Evolutionary conservation across 2,113 vertebrate genomes (phyloP), one percentile per base, ranked within the genome.

Genomic region (Ceuthmochares aereus): DNA sequence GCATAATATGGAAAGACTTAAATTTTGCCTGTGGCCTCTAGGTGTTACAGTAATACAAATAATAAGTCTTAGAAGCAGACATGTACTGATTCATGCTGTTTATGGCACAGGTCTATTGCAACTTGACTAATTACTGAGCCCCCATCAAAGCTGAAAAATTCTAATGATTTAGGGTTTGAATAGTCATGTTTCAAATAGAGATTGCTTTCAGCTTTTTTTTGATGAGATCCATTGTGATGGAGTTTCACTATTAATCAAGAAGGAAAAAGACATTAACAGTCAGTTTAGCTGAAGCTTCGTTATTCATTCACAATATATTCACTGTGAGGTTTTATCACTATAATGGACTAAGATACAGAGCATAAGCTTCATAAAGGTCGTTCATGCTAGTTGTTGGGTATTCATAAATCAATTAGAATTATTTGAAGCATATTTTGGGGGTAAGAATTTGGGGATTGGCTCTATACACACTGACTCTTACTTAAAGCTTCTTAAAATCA

Each of bases 191-290:
- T 95, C 85, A 90, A 82, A 77, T 5, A 60, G 30, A 90, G 84
- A 92, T 96, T 96, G 62, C 64, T 90, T 96, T 80, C 81, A 94
- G 43, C 43, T 56, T 80, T 95, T 94, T 58, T 96, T 96, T 92
- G 36, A 45, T 88, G 84, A 96, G 89, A 90, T 80, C 89, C 91
- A 68, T 96, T 97, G 97, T 96, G 76, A 77, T 75, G 63, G 68
- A 94, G 66, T 76, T 74, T 62, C 68, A 77, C 89, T 94, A 84
- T 85, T 97, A 97, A 97, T 97, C 94, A 96, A 91, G 80, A 93
- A 94, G 80, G 43, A 75, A 87, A 89, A 83, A 82, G 82, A 93
- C 69, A 83, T 95, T 88, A 62, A 52, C 77, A 92, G 79, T 40
- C 58, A 79, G 40, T 90, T 84, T 80, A 95, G 55, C 47, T 90